Base-by-base conservation (phyloP, 2,888 invertebrate genomes). In the Pantelozetes paolii region DNA sequence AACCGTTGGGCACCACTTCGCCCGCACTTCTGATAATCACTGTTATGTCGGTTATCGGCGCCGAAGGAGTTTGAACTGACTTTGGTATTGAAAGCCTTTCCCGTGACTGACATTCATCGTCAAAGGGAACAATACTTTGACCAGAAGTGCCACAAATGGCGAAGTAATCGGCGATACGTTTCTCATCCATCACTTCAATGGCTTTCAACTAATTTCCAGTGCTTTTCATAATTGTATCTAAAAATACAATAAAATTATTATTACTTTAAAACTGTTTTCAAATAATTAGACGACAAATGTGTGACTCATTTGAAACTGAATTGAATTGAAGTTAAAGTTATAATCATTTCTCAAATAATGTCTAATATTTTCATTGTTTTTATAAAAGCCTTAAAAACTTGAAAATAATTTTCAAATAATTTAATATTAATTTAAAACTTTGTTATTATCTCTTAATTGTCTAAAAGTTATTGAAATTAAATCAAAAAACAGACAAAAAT, bases 11-110 rank as follows among this genome's bases (percentile, higher is more conserved):
- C 73, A 90, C 86, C 40, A 85, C 86, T 84, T 98, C 98, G 13
- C 91, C 95, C 8, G 94, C 85, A 30, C 89, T 87, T 0, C 94
- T 93, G 83, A 96, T 96, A 80, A 91, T 89, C 48, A 95, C 88
- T 80, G 94, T 90, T 78, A 99, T 90, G 82, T 99, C 98, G 36
- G 95, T 97, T 78, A 99, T 97, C 1, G 98, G 98, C 78, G 95
- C 90, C 2, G 70, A 50, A 88, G 82, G 91, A 91, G 76, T 91
- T 90, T 87, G 88, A 81, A 91, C 90, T 57, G 40, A 54, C 32
- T 77, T 32, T 18, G 45, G 45, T 20, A 54, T 71, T 71, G 70
- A 32, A 1, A 62, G 26, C 23, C 73, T 40, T 32, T 73, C 73
- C 18, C 42, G 70, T 5, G 69, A 26, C 26, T 57, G 30, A 57